Base-by-base conservation (phyloP, 2,888 invertebrate genomes). In the Eilema sororculum region DNA sequence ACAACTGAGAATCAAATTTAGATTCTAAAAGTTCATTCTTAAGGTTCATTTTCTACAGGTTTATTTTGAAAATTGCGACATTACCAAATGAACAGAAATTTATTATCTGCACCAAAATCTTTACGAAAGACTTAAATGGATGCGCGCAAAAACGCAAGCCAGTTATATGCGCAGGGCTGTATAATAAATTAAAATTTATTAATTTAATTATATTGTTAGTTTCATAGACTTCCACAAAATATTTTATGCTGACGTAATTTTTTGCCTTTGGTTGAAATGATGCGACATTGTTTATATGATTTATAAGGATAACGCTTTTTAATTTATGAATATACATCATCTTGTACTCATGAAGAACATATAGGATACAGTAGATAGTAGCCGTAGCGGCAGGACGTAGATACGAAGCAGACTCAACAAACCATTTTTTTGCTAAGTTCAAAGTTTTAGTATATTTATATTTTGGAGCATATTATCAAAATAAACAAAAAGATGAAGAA, bases 51-150 rank as follows among this genome's bases (percentile, higher is more conserved):
- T 86, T 0, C 1, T 0, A 62, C 41, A 16, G 4, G 20, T 3
- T 0, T 0, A 3, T 12, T 24, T 24, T 22, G 67, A 13, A 5
- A 37, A 37, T 83, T 87, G 72, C 0, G 67, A 24, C 73, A 28
- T 82, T 88, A 62, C 52, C 30, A 22, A 56, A 66, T 76, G 6
- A 0, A 22, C 3, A 67, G 33, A 61, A 84, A 79, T 84, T 90
- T 90, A 91, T 93, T 95, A 95, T 95, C 94, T 93, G 87, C 86
- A 91, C 90, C 91, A 82, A 92, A 93, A 95, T 95, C 94, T 94
- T 91, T 87, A 90, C 87, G 92, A 92, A 93, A 94, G 93, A 91
- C 88, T 91, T 88, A 92, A 94, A 93, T 93, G 89, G 89, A 88
- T 91, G 89, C 88, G 82, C 89, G 92, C 94, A 95, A 94, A 95